These are phyloP conservation scores for Sturnus vulgaris DNA, from an alignment of 2,113 vertebrate species.

Conservation along the genomic window DNA sequence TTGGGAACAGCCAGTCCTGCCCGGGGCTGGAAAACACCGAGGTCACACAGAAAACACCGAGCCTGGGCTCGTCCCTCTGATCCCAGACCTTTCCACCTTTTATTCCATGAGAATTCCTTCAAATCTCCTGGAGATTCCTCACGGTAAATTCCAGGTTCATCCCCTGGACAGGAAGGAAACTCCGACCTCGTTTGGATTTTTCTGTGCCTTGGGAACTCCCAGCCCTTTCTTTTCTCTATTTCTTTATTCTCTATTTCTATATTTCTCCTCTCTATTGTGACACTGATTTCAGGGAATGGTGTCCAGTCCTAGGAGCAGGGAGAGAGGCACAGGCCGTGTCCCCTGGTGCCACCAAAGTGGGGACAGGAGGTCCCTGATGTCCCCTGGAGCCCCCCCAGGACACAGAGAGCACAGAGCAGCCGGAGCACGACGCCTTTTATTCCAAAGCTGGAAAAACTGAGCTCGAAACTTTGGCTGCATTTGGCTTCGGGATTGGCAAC, in stretches of 20 bases:
- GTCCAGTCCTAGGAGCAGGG: not conserved
- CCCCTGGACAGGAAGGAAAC: rapidly evolving
- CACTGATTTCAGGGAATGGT: rapidly evolving
- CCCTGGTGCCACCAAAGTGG: not conserved
- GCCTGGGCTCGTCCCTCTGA: not conserved
- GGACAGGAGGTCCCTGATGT: rapidly evolving
- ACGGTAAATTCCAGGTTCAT: rapidly evolving
- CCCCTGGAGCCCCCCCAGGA: rapidly evolving
- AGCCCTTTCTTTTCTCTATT: rapidly evolving
- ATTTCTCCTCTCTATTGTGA: not conserved
- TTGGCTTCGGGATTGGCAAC: conserved; percentile 65
- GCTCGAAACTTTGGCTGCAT: not conserved
- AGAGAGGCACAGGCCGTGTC: rapidly evolving
- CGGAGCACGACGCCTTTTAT: not conserved
- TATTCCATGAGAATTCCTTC: rapidly evolving
- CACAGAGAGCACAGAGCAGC: not conserved
- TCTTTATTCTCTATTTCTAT: too few species aligned
- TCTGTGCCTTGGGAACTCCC: rapidly evolving
- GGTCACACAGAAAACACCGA: not conserved
- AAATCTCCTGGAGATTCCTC: not conserved
- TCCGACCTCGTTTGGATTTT: rapidly evolving
- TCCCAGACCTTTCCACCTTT: not conserved
- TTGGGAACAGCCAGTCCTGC: not conserved
- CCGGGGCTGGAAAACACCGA: not conserved
- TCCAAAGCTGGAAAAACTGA: not conserved